Conservation (phyloP, 2,888 invertebrate genomes). For the Trichogramma evanescens region DNA sequence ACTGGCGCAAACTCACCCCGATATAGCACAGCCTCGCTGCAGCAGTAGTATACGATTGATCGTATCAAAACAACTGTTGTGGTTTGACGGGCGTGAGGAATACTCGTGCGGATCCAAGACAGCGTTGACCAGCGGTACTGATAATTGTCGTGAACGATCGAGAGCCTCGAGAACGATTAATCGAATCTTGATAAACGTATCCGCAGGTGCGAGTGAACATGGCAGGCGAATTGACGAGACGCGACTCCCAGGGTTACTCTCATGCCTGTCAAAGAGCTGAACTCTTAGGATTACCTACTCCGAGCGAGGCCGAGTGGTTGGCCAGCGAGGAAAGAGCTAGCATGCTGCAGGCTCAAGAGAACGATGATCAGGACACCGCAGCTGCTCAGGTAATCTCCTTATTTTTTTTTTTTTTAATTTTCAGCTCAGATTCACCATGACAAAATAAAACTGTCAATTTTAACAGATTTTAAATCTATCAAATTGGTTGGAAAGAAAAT, state of each 20-base stretch:
- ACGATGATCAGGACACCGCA: conserved; percentile 26
- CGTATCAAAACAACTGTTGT: too few species aligned
- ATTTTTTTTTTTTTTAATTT: neutral
- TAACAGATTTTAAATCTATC: neutral
- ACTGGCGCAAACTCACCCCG: neutral
- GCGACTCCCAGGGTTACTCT: conserved; percentile 53
- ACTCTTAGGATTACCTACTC: conserved; percentile 64
- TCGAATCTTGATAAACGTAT: too few species aligned
- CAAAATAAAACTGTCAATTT: too few species aligned
- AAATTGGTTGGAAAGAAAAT: neutral
- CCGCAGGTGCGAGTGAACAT: too few species aligned
- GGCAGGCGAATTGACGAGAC: neutral
- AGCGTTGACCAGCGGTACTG: too few species aligned
- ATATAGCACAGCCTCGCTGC: too few species aligned
- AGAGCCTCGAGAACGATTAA: too few species aligned
- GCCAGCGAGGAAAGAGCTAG: conserved; percentile 25
- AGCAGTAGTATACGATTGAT: too few species aligned
- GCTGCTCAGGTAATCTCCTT: conserved; percentile 27
- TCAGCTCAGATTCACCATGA: neutral
- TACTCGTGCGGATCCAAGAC: too few species aligned
- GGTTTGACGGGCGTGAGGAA: too few species aligned
- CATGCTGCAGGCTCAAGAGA: conserved; percentile 15
- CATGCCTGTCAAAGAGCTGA: conserved; percentile 75
- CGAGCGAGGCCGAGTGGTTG: conserved; percentile 58
- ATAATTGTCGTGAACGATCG: too few species aligned